Conservation (phyloP, 2,113 vertebrate genomes). For the Malurus melanocephalus region DNA sequence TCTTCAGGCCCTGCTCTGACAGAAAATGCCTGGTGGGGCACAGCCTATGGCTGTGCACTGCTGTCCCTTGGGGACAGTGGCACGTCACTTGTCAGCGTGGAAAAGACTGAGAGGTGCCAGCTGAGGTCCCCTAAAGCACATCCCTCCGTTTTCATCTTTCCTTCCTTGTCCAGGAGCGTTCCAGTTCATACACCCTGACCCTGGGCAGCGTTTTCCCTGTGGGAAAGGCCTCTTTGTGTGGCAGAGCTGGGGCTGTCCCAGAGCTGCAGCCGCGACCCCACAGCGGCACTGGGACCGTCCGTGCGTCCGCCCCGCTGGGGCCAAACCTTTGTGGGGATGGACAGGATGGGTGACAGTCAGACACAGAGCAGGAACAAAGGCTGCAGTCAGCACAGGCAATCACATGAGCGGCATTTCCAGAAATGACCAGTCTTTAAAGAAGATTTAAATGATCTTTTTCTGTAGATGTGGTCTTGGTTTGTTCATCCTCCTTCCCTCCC, state of each 20-base stretch:
- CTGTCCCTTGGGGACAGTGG: neutral
- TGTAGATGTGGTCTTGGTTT: neutral
- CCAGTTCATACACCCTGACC: rapidly evolving
- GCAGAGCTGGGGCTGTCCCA: neutral
- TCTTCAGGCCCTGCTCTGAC: neutral
- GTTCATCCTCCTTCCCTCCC: neutral
- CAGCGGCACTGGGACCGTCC: too few species aligned
- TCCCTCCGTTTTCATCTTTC: neutral
- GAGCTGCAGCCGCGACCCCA: too few species aligned
- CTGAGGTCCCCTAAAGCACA: neutral
- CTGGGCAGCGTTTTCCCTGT: too few species aligned
- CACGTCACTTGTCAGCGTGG: rapidly evolving
- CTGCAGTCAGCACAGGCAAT: neutral
- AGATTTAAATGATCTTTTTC: neutral
- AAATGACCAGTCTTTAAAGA: neutral
- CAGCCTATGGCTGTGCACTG: neutral
- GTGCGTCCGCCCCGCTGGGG: too few species aligned
- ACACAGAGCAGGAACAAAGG: neutral
- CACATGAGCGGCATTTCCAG: neutral
- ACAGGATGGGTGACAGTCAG: neutral
- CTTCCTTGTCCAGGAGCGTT: neutral
- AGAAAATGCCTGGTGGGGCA: neutral
- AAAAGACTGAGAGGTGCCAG: neutral
- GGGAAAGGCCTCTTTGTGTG: neutral
- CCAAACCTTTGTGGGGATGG: neutral